Base-by-base conservation (phyloP, 2,797 vertebrate genomes). In the Trematomus bernacchii region DNA sequence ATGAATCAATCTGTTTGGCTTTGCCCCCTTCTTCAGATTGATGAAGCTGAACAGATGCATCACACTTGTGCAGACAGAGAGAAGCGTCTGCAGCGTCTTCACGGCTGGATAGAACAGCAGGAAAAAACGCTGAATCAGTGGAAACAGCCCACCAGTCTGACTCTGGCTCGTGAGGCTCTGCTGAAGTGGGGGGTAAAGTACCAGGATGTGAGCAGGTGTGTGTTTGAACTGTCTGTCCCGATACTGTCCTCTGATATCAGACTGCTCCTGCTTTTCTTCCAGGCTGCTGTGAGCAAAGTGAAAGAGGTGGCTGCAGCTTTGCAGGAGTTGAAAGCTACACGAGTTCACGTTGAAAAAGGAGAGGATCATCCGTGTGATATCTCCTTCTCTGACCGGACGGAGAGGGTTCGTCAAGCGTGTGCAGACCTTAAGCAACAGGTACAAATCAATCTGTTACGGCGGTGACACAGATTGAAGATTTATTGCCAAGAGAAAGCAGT, bases 151-250 rank as follows among this genome's bases (percentile, higher is more conserved):
- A 77, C 81, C 37, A 92, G 95, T 86, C 91, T 92, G 37, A 89
- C 90, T 33, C 91, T 93, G 47, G 93, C 95, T 27, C 85, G 88
- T 43, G 94, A 90, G 79, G 87, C 85, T 1, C 89, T 96, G 69
- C 82, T 91, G 75, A 95, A 97, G 53, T 96, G 94, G 90, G 93
- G 95, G 96, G 98, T 99, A 90, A 13, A 19, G 42, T 30, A 19
- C 66, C 21, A 0, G 16, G 27, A 67, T 58, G 19, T 6, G 60
- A 51, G 16, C 16, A 47, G 52, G 19, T 23, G 18, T 3, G 0
- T 47, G n/a, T 66, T 61, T 67, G 54, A 60, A 10, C 30, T 10
- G 6, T n/a, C 13, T 55, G 6, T 44, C 14, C 13, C 10, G 10
- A 51, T 21, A 3, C 2, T 42, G 14, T 16, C 21, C 13, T 79